Evolutionary conservation across 1,140 invertebrate species (phyloP).

Genomic region (Psilanteris sp.): DNA sequence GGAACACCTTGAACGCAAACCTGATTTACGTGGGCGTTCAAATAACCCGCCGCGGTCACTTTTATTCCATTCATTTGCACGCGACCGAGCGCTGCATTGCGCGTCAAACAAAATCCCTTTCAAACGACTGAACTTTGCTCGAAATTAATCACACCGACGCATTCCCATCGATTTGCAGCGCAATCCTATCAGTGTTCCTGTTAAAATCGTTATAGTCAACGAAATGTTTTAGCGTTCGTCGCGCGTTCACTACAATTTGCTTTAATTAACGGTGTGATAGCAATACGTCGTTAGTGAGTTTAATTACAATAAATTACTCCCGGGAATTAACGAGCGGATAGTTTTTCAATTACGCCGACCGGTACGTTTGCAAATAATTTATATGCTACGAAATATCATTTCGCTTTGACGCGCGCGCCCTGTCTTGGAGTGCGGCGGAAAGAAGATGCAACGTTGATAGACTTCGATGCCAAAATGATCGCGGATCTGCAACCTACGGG

Average conservation of each 20-base stretch:
- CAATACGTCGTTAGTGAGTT: too few relatives aligned
- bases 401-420: neutral
- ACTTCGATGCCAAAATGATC: too few relatives aligned
- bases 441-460: too few relatives aligned
- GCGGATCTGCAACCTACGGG: too few relatives aligned
- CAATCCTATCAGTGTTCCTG: too few relatives aligned
- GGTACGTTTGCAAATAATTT: neutral
- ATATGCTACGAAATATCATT: neutral
- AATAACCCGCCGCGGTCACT: constrained; percentile 18
- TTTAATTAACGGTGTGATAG: too few relatives aligned
- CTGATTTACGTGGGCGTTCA: constrained; percentile 17
- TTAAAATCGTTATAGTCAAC: too few relatives aligned
- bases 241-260: too few relatives aligned
- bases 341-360: too few relatives aligned
- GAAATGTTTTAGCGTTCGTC: too few relatives aligned
- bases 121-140: neutral
- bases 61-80: constrained; percentile 7
- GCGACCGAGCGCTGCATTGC: neutral
- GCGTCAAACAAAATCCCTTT: constrained; percentile 11
- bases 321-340: neutral
- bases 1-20: constrained; percentile 10
- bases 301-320: neutral
- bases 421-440: neutral
- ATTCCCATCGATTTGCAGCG: constrained; percentile 1
- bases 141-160: neutral